phyloP scores from a whole-genome alignment of 2,888 invertebrate species.

The Zygothrica quintamaculata region DNA sequence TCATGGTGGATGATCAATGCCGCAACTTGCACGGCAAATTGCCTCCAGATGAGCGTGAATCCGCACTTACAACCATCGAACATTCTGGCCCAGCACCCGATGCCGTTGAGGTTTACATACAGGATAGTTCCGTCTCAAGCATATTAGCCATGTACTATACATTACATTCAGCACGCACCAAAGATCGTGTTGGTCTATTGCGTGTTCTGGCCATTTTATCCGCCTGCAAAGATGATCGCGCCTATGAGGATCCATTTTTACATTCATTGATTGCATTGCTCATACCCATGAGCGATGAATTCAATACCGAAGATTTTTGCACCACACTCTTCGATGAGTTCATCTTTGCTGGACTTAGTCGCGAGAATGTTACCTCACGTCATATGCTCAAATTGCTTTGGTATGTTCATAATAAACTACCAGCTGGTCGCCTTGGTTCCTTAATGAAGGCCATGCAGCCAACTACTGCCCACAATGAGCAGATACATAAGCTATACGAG shows the following conservation, averaged over 20 bases:
- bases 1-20: conserved; percentile 96
- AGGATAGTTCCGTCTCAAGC: conserved; percentile 95
- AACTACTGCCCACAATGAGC: conserved; percentile 92
- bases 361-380: conserved; percentile 93
- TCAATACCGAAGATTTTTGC: conserved; percentile 96
- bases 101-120: conserved; percentile 95
- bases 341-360: conserved; percentile 93
- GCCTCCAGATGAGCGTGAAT: conserved; percentile 96
- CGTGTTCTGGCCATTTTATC: conserved; percentile 95
- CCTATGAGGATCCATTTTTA: conserved; percentile 97
- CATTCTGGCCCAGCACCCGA: conserved; percentile 97
- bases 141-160: conserved; percentile 98
- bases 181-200: conserved; percentile 92
- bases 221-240: conserved; percentile 95
- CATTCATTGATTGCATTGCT: conserved; percentile 93
- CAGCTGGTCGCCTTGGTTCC: conserved; percentile 86
- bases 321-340: conserved; percentile 98
- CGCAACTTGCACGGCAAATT: conserved; percentile 92
- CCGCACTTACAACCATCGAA: conserved; percentile 96
- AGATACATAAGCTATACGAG: conserved; percentile 92
- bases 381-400: conserved; percentile 95
- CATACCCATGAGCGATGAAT: conserved; percentile 95
- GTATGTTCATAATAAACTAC: conserved; percentile 93
- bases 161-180: conserved; percentile 92
- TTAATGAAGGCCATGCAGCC: conserved; percentile 85